Percentiles rank a stretch among this genome's conserved stretches.
Conservation (phyloP, 1,140 invertebrate genomes). For the Lasioglossum baleicum region DNA sequence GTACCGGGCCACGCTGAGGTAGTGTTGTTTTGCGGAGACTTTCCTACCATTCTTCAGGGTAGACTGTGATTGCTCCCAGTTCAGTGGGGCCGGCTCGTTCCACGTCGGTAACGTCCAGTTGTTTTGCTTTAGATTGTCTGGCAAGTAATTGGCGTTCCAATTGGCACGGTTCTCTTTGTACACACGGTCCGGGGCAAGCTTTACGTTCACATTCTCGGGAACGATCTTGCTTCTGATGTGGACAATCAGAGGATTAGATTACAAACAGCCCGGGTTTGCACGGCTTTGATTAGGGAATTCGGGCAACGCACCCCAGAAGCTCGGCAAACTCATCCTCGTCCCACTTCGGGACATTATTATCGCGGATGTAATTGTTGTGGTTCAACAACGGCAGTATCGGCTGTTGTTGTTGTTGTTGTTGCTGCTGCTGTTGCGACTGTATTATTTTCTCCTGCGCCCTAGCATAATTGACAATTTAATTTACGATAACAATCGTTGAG, state of each 20-base stretch:
- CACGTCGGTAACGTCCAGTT: constrained; percentile 73
- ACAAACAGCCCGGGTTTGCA: background rate
- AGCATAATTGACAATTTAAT: background rate
- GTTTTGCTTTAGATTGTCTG: constrained; percentile 68
- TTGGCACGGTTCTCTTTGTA: constrained; percentile 80
- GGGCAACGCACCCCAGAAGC: constrained; percentile 81
- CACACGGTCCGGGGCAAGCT: constrained; percentile 70
- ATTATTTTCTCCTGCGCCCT: constrained; percentile 65
- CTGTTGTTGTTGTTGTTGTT: constrained; percentile 64
- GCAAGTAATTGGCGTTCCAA: constrained; percentile 78
- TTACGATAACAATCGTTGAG: background rate
- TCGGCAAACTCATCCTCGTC: constrained; percentile 82
- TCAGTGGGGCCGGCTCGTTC: constrained; percentile 72
- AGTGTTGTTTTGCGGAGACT: constrained; percentile 87
- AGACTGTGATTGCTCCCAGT: constrained; percentile 67
- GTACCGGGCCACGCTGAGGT: constrained; percentile 86
- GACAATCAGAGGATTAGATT: constrained; percentile 56
- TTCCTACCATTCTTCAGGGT: constrained; percentile 71
- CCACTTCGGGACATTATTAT: constrained; percentile 69
- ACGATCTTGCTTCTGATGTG: constrained; percentile 71
- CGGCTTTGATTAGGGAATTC: constrained; percentile 27
- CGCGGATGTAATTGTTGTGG: constrained; percentile 68
- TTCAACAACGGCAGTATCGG: constrained; percentile 70
- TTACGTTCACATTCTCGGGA: constrained; percentile 68
- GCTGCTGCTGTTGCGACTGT: constrained; percentile 58